Conservation (phyloP, 1,140 invertebrate genomes). For the Drosophila willistoni region DNA sequence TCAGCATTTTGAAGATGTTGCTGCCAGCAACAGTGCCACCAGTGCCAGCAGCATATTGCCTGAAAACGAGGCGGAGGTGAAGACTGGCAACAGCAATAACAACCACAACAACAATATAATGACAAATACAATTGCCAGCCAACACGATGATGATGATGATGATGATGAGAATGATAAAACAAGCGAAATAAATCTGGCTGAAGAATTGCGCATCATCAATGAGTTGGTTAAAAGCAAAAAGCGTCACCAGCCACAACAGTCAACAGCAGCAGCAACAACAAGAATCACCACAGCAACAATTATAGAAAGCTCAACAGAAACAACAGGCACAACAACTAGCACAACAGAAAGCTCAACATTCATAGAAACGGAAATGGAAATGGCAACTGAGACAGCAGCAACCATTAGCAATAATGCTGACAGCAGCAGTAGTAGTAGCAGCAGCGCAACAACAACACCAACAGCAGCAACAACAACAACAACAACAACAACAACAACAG, state of each 20-base stretch:
- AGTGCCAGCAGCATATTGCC: slow-evolving; percentile 34
- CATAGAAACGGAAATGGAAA: not conserved
- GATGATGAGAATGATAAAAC: slow-evolving; percentile 31
- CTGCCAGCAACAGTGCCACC: slow-evolving; percentile 31
- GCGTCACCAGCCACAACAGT: slow-evolving; percentile 41
- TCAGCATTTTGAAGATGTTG: slow-evolving; percentile 59
- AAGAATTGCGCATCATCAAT: slow-evolving; percentile 78
- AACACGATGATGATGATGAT: slow-evolving; percentile 25
- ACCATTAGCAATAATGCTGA: no score
- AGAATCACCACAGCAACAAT: slow-evolving; percentile 36
- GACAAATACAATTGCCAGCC: slow-evolving; percentile 62
- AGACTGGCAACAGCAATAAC: not conserved
- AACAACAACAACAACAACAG: slow-evolving; percentile 33
- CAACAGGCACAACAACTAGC: slow-evolving; percentile 12
- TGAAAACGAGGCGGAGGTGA: slow-evolving; percentile 34
- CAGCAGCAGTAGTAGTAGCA: slow-evolving; percentile 27
- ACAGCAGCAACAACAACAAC: slow-evolving; percentile 15
- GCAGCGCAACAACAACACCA: slow-evolving; percentile 27
- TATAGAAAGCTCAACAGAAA: slow-evolving; percentile 20
- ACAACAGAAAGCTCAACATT: slow-evolving; percentile 8
- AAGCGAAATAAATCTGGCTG: slow-evolving; percentile 67
- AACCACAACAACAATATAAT: slow-evolving; percentile 61
- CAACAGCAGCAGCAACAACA: slow-evolving; percentile 38
- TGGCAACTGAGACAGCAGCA: slow-evolving; percentile 3
- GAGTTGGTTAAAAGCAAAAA: slow-evolving; percentile 71